Conservation (phyloP, 2,888 invertebrate genomes). For the Lithodes maja region DNA sequence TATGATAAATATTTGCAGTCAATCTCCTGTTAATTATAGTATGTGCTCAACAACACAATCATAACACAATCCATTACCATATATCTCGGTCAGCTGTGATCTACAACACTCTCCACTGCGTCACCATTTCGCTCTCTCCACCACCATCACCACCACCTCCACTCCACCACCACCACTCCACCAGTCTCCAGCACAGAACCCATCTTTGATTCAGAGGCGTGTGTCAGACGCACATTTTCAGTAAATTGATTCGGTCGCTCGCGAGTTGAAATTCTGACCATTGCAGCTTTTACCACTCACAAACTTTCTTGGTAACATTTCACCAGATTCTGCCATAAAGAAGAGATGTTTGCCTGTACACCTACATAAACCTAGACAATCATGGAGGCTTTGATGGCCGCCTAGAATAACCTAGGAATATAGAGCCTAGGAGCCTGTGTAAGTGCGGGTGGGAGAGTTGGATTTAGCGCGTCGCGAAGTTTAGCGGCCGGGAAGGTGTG, state of each 20-base stretch:
- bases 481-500: conserved; percentile 46
- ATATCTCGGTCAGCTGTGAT: too few relatives aligned
- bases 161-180: background rate
- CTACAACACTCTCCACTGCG: background rate
- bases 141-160: background rate
- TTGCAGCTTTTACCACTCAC: conserved; percentile 49
- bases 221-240: conserved; percentile 64
- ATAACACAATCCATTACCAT: too few relatives aligned
- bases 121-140: background rate
- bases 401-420: background rate
- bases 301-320: conserved; percentile 46
- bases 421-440: background rate
- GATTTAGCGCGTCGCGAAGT: conserved; percentile 53
- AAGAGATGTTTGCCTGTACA: background rate
- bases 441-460: background rate
- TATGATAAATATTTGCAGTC: too few relatives aligned
- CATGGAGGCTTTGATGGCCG: too few relatives aligned
- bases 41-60: too few relatives aligned
- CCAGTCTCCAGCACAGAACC: conserved; percentile 32
- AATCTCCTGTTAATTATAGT: too few relatives aligned
- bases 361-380: too few relatives aligned
- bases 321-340: conserved; percentile 19
- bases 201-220: conserved; percentile 60
- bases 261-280: conserved; percentile 64
- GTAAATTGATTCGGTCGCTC: conserved; percentile 62